Conservation (phyloP, 2,113 vertebrate genomes). For the Galbula dea region DNA sequence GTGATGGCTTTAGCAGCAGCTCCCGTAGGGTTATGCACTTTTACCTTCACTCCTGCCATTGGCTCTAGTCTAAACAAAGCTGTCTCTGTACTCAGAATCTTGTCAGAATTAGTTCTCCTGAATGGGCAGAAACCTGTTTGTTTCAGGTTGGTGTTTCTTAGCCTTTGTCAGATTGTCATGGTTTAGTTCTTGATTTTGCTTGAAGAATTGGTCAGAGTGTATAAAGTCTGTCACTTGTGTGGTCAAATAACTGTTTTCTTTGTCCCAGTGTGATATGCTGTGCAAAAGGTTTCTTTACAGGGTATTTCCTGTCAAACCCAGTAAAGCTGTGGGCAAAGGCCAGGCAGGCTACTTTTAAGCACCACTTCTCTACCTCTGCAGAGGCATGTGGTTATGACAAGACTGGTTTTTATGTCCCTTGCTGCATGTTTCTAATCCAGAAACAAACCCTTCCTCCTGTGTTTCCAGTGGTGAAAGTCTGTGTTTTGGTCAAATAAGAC, state of each 20-base stretch:
- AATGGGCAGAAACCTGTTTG: neutral
- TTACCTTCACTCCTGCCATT: neutral
- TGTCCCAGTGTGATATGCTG: neutral
- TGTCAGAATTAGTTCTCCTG: neutral
- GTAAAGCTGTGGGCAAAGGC: neutral
- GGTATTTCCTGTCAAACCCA: neutral
- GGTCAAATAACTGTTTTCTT: neutral
- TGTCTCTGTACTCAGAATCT: neutral
- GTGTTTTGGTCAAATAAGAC: neutral
- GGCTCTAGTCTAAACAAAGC: neutral
- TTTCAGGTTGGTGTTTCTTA: neutral
- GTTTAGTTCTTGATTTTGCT: neutral
- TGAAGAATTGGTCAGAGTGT: neutral
- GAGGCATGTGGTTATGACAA: neutral
- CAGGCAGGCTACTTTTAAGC: neutral
- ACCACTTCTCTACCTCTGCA: neutral
- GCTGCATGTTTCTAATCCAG: neutral
- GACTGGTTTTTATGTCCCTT: neutral
- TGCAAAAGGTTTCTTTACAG: neutral
- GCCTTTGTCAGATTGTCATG: neutral
- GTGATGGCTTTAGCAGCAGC: conserved; percentile 1
- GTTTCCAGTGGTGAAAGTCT: neutral
- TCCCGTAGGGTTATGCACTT: neutral
- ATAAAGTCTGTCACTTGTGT: neutral
- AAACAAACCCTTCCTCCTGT: neutral